These are phyloP conservation scores for Drosophila arizonae DNA, from an alignment of 1,140 invertebrate genomes.

Conservation along the genomic window DNA sequence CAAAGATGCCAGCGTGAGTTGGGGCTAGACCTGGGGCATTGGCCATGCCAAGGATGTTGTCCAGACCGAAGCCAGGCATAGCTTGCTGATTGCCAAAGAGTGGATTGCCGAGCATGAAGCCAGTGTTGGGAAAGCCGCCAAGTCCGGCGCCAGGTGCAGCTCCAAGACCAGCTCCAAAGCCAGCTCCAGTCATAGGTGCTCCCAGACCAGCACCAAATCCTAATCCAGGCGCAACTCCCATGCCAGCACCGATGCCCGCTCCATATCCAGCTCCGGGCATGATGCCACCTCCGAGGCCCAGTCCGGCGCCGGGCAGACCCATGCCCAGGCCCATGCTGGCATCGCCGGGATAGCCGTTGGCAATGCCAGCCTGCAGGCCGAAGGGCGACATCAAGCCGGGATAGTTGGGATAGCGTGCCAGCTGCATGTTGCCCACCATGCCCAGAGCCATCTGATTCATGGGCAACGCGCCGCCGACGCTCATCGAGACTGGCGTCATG, in stretches of 20 bases:
- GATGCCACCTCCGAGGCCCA: background rate
- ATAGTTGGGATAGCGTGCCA: conserved; percentile 60
- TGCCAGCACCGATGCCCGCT: background rate
- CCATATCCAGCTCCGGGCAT: conserved; percentile 5
- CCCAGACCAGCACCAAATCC: conserved; percentile 7
- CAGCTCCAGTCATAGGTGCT: conserved; percentile 1
- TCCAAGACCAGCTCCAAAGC: conserved; percentile 3
- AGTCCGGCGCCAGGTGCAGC: background rate
- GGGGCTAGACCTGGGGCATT: conserved; percentile 50
- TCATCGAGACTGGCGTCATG: conserved; percentile 44
- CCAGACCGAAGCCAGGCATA: conserved; percentile 51
- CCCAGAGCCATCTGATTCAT: conserved; percentile 51
- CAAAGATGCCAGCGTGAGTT: conserved; percentile 13
- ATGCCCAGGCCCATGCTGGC: conserved; percentile 24
- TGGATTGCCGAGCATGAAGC: conserved; percentile 36
- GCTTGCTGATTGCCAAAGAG: conserved; percentile 42
- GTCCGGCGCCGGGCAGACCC: conserved; percentile 9
- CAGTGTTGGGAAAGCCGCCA: background rate
- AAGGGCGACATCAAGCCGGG: conserved; percentile 39
- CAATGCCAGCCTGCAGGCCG: conserved; percentile 49
- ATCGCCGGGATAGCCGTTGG: conserved; percentile 50
- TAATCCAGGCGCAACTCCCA: conserved; percentile 1
- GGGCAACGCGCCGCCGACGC: conserved; percentile 34
- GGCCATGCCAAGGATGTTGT: conserved; percentile 60
- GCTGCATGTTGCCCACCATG: conserved; percentile 27